Base-by-base conservation (phyloP, 1,140 invertebrate genomes). In the Carposina sasakii region DNA sequence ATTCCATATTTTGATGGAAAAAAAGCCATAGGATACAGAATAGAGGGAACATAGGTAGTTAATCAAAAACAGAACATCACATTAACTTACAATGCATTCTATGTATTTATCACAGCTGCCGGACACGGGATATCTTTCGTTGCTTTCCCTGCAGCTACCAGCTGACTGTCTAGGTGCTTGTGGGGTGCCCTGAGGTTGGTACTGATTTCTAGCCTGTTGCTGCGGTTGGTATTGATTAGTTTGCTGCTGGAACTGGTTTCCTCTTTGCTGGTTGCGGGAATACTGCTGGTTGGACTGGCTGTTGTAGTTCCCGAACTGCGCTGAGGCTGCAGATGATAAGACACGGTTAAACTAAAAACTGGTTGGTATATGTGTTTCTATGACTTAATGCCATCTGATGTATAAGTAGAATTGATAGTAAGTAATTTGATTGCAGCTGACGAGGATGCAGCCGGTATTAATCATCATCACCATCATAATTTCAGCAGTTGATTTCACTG, bases 81-180 rank as follows among this genome's bases (percentile, higher is more conserved):
- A n/a, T n/a, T 30, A 24, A 71, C 76, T 84, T 65, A 86, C 85
- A 57, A 84, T 71, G 64, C 88, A 89, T 71, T 89, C 87, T 16
- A 88, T 82, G 53, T 89, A 89, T 63, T 88, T 89, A 59, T 96
- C 94, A 68, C 94, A 95, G 63, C 93, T 92, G 9, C 87, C 86
- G 0, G 88, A 63, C 2, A 92, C 87, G 0, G 92, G 81, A 60
- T 89, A 93, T 23, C 91, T 87, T 41, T 91, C 92, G 52, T 93
- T 92, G 43, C 85, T 87, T 52, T 90, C 88, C 8, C 88, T 88
- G 59, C 93, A 94, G 0, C 69, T 54, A 3, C 33, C 64, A 5
- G 52, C 51, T 62, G 19, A 54, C 51, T 44, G 41, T 45, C 52
- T 51, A 10, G 63, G 56, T 0, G 54, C 60, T 23, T 63, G 58